Conservation (phyloP, 1,140 invertebrate genomes). For the Subanguina moxae region DNA sequence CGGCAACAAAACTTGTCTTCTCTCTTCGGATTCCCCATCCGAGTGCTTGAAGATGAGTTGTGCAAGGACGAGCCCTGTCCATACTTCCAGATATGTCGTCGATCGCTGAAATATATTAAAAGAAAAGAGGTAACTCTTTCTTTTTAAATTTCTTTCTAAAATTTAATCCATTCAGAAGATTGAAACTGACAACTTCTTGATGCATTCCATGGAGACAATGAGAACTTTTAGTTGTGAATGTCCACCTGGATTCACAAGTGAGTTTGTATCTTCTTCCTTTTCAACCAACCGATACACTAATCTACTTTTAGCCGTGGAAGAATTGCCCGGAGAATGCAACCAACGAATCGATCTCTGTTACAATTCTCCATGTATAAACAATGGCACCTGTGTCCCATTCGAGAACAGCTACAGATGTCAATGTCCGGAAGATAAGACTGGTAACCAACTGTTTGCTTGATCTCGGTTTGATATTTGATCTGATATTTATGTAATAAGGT, state of each 20-base stretch:
- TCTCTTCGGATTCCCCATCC: slow-evolving; percentile 65
- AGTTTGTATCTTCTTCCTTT: slow-evolving; percentile 24
- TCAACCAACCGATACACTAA: background rate
- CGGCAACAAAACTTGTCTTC: slow-evolving; percentile 8
- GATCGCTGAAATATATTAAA: slow-evolving; percentile 82
- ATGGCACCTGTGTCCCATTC: slow-evolving; percentile 76
- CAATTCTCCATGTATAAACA: slow-evolving; percentile 84
- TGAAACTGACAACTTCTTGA: slow-evolving; percentile 78
- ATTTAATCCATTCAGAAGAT: slow-evolving; percentile 52
- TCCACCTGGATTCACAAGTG: slow-evolving; percentile 65
- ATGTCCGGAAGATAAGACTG: slow-evolving; percentile 71
- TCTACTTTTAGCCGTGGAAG: slow-evolving; percentile 17
- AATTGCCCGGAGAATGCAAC: slow-evolving; percentile 71
- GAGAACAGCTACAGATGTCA: slow-evolving; percentile 89
- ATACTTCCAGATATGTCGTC: slow-evolving; percentile 88
- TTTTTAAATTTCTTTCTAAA: too few species aligned
- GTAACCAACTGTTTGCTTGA: slow-evolving; percentile 39
- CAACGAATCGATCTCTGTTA: slow-evolving; percentile 95
- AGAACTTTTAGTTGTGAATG: slow-evolving; percentile 89
- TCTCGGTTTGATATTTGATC: background rate
- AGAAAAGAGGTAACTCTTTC: slow-evolving; percentile 4
- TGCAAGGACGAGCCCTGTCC: slow-evolving; percentile 91
- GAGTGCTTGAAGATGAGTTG: slow-evolving; percentile 93
- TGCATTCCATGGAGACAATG: slow-evolving; percentile 87
- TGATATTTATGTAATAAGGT: background rate